Evolutionary conservation across 1,140 invertebrate species (phyloP).

Genomic region (Drosophila sp.): DNA sequence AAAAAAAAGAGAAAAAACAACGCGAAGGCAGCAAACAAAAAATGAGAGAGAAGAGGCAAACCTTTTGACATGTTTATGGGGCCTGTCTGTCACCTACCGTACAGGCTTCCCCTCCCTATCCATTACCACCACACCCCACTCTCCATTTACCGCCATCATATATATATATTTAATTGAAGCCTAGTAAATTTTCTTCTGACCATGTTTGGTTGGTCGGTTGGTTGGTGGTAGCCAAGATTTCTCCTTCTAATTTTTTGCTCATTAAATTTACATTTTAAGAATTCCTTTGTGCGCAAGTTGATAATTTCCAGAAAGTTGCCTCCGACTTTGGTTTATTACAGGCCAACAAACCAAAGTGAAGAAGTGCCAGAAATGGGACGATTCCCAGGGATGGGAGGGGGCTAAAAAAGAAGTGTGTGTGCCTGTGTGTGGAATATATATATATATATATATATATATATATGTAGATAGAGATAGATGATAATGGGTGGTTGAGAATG

Average conservation of each 20-base stretch:
- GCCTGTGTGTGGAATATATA: neutral
- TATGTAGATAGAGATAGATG: conserved; percentile 8
- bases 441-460: neutral
- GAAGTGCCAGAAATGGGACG: neutral
- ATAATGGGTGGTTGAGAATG: neutral
- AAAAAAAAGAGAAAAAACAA: conserved; percentile 15
- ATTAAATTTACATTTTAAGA: conserved; percentile 81
- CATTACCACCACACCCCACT: neutral
- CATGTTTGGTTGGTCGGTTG: conserved; percentile 61
- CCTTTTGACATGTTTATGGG: conserved; percentile 76
- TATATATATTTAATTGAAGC: conserved; percentile 65
- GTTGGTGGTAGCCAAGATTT: conserved; percentile 37
- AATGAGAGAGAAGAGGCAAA: conserved; percentile 36
- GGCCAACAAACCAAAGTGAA: conserved; percentile 13
- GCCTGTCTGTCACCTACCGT: conserved; percentile 36
- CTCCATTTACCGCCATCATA: neutral
- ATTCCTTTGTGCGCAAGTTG: conserved; percentile 69
- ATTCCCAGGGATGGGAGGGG: neutral
- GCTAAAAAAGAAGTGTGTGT: neutral
- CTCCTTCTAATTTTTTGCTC: conserved; percentile 79
- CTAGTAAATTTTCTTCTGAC: conserved; percentile 80
- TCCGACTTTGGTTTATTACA: conserved; percentile 66
- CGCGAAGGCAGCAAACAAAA: conserved; percentile 16
- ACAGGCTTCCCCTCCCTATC: conserved; percentile 16
- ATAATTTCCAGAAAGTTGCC: conserved; percentile 66